These are phyloP conservation scores for Machaerirhynchus nigripectus DNA, from an alignment of 2,113 vertebrate species.

Conservation along the genomic window DNA sequence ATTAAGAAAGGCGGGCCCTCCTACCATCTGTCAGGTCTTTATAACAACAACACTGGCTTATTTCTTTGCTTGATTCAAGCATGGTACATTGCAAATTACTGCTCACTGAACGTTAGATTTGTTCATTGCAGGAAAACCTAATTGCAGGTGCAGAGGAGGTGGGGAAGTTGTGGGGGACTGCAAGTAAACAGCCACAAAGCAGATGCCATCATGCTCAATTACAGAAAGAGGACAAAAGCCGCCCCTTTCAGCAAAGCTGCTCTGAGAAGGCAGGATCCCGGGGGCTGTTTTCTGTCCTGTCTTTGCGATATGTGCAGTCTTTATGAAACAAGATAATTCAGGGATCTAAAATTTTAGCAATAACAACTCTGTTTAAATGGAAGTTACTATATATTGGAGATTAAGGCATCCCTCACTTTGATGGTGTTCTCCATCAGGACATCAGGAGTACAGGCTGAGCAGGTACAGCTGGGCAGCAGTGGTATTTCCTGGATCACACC, in stretches of 20 bases:
- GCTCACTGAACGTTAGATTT: not conserved
- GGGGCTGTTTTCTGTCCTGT: conserved; percentile 16
- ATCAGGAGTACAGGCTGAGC: not conserved
- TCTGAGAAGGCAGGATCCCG: not conserved
- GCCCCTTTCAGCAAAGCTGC: not conserved
- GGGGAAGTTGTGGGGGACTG: not conserved
- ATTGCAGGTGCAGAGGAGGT: conserved; percentile 39
- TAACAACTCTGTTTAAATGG: not conserved
- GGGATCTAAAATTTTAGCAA: not conserved
- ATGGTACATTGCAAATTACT: conserved; percentile 6
- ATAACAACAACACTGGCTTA: not conserved
- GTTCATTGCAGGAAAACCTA: conserved; percentile 4
- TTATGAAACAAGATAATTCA: not conserved
- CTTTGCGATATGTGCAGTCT: not conserved
- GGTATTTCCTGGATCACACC: not conserved
- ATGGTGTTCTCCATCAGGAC: not conserved
- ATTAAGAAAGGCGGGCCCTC: conserved; percentile 53
- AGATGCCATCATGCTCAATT: not conserved
- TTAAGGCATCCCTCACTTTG: not conserved
- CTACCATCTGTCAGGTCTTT: conserved; percentile 52
- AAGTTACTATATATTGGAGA: not conserved
- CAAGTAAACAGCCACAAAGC: conserved; percentile 24
- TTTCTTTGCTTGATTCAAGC: conserved; percentile 28
- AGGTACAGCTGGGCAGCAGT: not conserved
- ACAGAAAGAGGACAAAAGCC: conserved; percentile 24